Conservation (phyloP, 2,797 vertebrate species). For the Sebastolobus altivelis region DNA sequence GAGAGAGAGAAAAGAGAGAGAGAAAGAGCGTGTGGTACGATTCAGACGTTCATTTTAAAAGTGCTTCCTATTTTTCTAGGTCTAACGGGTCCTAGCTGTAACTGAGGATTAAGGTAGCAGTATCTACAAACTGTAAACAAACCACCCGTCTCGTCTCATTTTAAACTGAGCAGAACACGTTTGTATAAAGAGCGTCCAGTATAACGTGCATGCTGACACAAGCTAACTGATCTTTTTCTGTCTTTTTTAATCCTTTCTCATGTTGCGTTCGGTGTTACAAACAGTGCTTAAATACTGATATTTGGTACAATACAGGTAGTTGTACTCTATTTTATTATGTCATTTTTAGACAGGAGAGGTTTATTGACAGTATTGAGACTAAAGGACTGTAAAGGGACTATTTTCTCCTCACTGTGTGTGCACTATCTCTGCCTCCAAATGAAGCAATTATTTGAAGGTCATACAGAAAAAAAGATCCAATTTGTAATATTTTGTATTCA, state of each 20-base stretch:
- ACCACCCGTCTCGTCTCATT: constrained; percentile 45
- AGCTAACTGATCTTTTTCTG: constrained; percentile 49
- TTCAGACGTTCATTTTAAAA: constrained; percentile 66
- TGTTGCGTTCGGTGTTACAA: constrained; percentile 46
- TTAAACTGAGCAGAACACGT: constrained; percentile 52
- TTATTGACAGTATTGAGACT: constrained; percentile 64
- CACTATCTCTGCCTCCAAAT: constrained; percentile 78
- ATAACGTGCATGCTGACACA: constrained; percentile 67
- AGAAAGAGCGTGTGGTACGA: constrained; percentile 22
- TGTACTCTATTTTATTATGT: constrained; percentile 69
- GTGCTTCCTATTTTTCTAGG: constrained; percentile 82
- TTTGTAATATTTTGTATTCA: constrained; percentile 77
- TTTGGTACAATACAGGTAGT: constrained; percentile 68
- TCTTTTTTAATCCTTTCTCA: constrained; percentile 58
- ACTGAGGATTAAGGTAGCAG: constrained; percentile 71
- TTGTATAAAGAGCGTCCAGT: constrained; percentile 58
- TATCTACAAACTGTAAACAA: constrained; percentile 68
- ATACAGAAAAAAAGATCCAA: constrained; percentile 46
- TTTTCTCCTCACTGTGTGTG: constrained; percentile 79
- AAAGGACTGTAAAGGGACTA: constrained; percentile 61
- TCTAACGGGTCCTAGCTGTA: constrained; percentile 57
- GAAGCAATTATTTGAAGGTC: constrained; percentile 73
- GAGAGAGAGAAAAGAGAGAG: constrained; percentile 2
- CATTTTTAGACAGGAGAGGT: constrained; percentile 62
- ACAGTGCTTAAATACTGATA: constrained; percentile 56